These are phyloP conservation scores for Darevskia mixta DNA, from an alignment of 2,797 vertebrate species.

Conservation along the genomic window DNA sequence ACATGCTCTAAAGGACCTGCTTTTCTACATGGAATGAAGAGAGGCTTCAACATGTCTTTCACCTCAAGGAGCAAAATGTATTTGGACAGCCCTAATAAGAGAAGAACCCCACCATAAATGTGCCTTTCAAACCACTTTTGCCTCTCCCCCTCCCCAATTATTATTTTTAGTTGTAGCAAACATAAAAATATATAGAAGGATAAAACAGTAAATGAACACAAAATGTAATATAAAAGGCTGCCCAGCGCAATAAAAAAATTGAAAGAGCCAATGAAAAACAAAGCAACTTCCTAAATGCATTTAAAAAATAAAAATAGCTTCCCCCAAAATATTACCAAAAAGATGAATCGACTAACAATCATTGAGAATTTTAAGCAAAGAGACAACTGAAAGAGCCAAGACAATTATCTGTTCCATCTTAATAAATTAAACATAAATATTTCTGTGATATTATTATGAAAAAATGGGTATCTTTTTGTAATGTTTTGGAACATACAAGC, in stretches of 20 bases:
- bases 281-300: neutral
- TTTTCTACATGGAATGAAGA: too few species aligned
- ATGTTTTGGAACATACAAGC: too few species aligned
- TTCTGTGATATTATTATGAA: neutral
- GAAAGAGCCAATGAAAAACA: neutral
- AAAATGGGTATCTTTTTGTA: too few species aligned
- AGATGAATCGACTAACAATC: neutral
- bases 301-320: neutral
- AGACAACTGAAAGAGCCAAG: neutral
- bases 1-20: too few species aligned
- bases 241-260: neutral
- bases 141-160: neutral
- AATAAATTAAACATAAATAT: constrained; percentile 7
- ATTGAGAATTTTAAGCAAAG: neutral
- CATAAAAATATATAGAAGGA: neutral
- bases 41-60: too few species aligned
- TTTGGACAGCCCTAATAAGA: too few species aligned
- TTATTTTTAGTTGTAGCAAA: neutral
- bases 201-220: neutral
- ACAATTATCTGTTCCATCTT: constrained; percentile 10
- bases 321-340: neutral
- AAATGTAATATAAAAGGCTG: neutral
- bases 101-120: neutral
- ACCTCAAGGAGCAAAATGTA: too few species aligned
- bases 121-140: neutral